Percentiles rank a stretch among this genome's conserved stretches.
Conservation (phyloP, 2,888 invertebrate genomes). For the Blastobasis adustella region DNA sequence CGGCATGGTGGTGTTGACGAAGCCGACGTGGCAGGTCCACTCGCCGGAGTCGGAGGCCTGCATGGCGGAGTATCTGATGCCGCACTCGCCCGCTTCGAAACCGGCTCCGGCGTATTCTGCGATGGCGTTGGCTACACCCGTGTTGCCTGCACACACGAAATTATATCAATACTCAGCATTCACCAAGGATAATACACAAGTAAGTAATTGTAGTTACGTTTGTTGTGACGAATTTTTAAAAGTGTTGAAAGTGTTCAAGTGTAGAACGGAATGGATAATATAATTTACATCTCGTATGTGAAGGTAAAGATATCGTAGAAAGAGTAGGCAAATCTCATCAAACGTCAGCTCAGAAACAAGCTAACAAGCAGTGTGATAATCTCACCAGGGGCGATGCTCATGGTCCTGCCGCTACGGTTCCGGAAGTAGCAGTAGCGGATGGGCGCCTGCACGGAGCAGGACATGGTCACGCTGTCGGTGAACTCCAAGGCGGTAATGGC, state of each 20-base stretch:
- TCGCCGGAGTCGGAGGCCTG: conserved; percentile 27
- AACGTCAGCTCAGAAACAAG: not conserved
- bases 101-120: conserved; percentile 40
- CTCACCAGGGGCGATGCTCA: conserved; percentile 46
- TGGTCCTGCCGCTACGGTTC: conserved; percentile 44
- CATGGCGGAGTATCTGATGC: conserved; percentile 33
- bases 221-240: not conserved
- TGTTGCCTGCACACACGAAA: not conserved
- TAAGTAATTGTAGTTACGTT: not conserved
- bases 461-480: conserved; percentile 29
- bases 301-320: not conserved
- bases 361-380: not conserved
- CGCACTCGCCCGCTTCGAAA: conserved; percentile 56
- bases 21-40: conserved; percentile 58
- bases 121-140: not conserved
- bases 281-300: not conserved
- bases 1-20: conserved; percentile 11
- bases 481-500: conserved; percentile 19
- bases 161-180: not conserved
- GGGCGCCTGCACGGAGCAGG: conserved; percentile 37
- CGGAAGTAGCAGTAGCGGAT: conserved; percentile 61
- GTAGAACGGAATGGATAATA: not conserved
- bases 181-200: not conserved
- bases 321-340: not conserved
- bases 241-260: not conserved